Base-by-base conservation (phyloP, 2,797 vertebrate genomes). In the Neomorphus geoffroyi region DNA sequence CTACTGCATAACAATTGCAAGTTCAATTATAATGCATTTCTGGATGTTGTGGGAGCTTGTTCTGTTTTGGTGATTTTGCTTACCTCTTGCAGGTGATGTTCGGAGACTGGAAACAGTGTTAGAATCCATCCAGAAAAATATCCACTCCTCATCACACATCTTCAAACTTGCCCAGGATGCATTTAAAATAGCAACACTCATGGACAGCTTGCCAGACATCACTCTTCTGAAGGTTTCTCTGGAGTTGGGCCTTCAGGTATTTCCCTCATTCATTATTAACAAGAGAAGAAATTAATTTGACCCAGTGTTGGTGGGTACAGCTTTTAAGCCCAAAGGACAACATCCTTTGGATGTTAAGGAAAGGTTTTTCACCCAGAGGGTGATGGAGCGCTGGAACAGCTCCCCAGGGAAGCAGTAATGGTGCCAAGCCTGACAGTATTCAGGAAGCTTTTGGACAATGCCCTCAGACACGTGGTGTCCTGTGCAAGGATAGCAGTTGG, bases 81-180 rank as follows among this genome's bases (percentile, higher is more conserved):
- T 62, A 61, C 54, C 69, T 39, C 10, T 97, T 95, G 61, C 97
- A 99, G 99, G 99, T 92, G 99, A 99, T 97, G 99, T 99, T 98
- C 98, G 98, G 93, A 98, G 98, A 88, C 97, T 99, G 87, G 98
- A 99, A 98, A 99, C 98, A 96, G 98, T 99, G 95, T 98, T 99
- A 98, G 99, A 99, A 98, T 99, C 99, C 95, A 99, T 99, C 94
- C 99, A 99, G 98, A 99, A 99, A 97, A 99, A 99, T 97, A 99
- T 99, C 92, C 98, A 99, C 98, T 99, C 99, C 84, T 99, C 99
- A 88, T 99, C 99, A 33, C 99, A 99, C 97, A 99, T 99, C 97
- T 99, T 99, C 98, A 99, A 99, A 97, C 98, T 99, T 97, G 99
- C 99, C 96, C 99, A 99, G 95, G 99, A 99, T 94, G 99, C 99